Evolutionary conservation across 1,140 invertebrate species (phyloP).

Genomic region (Diploscapter pachys): DNA sequence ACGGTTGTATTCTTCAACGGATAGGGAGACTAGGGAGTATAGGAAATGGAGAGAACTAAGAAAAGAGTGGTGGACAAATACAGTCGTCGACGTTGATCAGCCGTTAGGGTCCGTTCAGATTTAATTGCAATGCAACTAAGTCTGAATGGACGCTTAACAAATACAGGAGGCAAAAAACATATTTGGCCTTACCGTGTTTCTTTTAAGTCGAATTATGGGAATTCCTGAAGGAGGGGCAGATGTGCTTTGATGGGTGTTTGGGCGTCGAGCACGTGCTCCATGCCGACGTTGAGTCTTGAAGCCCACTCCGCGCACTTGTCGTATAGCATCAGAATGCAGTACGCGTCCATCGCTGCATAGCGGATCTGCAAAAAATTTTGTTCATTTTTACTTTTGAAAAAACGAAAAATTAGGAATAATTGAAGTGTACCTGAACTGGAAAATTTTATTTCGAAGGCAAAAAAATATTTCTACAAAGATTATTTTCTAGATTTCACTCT

Average conservation of each 20-base stretch:
- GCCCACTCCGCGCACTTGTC: slow-evolving; percentile 27
- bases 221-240: not conserved
- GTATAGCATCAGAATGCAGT: slow-evolving; percentile 38
- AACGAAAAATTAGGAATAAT: not conserved
- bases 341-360: slow-evolving; percentile 44
- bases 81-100: too few species aligned
- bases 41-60: too few species aligned
- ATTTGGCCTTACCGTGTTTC: too few species aligned
- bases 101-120: too few species aligned
- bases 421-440: not conserved
- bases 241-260: not conserved
- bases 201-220: too few species aligned
- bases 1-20: too few species aligned
- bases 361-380: slow-evolving; percentile 31
- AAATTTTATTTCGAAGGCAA: not conserved
- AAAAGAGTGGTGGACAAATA: too few species aligned
- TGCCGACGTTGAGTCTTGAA: not conserved
- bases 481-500: not conserved
- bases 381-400: not conserved
- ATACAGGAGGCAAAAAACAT: too few species aligned
- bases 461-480: not conserved
- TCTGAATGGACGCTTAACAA: too few species aligned
- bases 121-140: too few species aligned
- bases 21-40: too few species aligned
- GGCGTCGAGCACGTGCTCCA: not conserved